Percentiles rank a stretch among this genome's conserved stretches.
Conservation (phyloP, 2,113 vertebrate species). For the Picathartes gymnocephalus region DNA sequence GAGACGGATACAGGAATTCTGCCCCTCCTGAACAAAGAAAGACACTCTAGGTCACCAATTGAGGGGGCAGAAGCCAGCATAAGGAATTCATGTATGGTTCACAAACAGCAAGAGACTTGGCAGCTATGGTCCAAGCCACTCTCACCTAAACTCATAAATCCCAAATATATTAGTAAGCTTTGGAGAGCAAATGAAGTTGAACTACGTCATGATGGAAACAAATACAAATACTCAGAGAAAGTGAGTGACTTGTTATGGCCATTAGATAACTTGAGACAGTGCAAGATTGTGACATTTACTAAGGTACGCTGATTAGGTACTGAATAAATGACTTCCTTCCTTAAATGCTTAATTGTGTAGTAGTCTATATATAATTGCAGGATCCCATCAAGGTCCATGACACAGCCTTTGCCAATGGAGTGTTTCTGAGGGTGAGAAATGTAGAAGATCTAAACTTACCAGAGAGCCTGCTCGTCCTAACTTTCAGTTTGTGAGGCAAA, state of each 20-base stretch:
- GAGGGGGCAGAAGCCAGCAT: background rate
- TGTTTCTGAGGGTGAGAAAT: background rate
- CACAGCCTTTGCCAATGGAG: background rate
- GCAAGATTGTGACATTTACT: background rate
- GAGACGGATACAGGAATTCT: background rate
- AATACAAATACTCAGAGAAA: background rate
- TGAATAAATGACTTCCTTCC: background rate
- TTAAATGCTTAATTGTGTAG: background rate
- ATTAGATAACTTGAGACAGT: background rate
- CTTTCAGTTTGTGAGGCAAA: constrained; percentile 87
- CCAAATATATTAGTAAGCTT: background rate
- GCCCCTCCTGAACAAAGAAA: background rate
- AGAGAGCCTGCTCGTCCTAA: constrained; percentile 86
- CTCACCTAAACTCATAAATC: background rate
- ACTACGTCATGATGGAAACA: background rate
- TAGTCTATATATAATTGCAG: background rate
- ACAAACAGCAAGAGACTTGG: background rate
- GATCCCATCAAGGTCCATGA: background rate
- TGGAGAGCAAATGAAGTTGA: background rate
- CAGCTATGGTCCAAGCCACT: background rate
- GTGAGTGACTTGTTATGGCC: background rate
- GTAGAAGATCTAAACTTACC: constrained; percentile 68
- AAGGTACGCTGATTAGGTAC: background rate
- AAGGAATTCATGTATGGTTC: fast-evolving
- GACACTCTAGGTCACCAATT: background rate